Conservation (phyloP, 2,113 vertebrate species). For the Rattus norvegicus region DNA sequence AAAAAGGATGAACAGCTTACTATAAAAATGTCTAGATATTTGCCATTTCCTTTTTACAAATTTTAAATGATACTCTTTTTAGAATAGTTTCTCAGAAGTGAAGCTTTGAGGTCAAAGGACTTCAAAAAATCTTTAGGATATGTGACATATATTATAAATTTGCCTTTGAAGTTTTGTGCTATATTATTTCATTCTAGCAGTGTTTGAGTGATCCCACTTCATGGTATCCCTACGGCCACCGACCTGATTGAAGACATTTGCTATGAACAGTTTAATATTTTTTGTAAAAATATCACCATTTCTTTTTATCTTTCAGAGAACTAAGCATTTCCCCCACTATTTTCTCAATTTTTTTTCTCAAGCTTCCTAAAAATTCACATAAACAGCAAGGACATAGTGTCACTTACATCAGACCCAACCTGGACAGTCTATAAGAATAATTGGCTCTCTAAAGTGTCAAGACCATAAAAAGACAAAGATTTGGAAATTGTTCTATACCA, state of each 20-base stretch:
- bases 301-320: conserved; percentile 15
- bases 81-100: not conserved
- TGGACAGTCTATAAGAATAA: not conserved
- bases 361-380: not conserved
- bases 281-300: conserved; percentile 21
- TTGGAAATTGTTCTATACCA: not conserved
- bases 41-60: not conserved
- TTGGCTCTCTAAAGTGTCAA: not conserved
- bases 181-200: not conserved
- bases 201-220: not conserved
- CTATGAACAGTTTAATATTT: not conserved
- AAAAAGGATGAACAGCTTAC: not conserved
- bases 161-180: not conserved
- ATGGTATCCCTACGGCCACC: not conserved
- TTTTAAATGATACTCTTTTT: conserved; percentile 31
- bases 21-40: not conserved
- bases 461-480: not conserved
- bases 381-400: not conserved
- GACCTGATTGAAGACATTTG: conserved; percentile 19
- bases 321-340: not conserved
- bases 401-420: not conserved
- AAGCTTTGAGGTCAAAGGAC: conserved; percentile 24
- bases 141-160: not conserved
- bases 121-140: not conserved
- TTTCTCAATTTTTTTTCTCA: not conserved